phyloP scores from a whole-genome alignment of 1,140 invertebrate genomes.

The Pseudomyrmex flavicornis region DNA sequence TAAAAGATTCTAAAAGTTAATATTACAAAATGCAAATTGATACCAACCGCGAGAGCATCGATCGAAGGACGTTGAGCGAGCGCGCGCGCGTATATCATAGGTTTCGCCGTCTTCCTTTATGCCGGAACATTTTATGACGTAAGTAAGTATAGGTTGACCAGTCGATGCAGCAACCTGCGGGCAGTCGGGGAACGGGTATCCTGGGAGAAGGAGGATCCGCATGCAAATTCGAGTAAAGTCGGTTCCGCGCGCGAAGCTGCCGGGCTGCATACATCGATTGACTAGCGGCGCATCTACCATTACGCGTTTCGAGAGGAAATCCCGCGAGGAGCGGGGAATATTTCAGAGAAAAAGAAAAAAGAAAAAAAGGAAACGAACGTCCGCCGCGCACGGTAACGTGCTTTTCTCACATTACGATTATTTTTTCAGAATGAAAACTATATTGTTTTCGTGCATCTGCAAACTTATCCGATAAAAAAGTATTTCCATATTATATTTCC shows the following conservation, averaged over 20 bases:
- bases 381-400: not conserved
- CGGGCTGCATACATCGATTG: slow-evolving; percentile 57
- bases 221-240: slow-evolving; percentile 71
- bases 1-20: slow-evolving; percentile 44
- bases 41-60: slow-evolving; percentile 35
- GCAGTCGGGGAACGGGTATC: slow-evolving; percentile 48
- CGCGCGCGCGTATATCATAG: slow-evolving; percentile 27
- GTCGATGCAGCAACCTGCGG: slow-evolving; percentile 57
- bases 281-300: slow-evolving; percentile 41
- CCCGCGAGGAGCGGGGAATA: slow-evolving; percentile 16
- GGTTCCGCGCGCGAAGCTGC: slow-evolving; percentile 44
- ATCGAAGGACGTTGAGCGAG: slow-evolving; percentile 20
- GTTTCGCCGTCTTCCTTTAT: slow-evolving; percentile 42
- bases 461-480: too few species aligned
- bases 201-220: slow-evolving; percentile 63
- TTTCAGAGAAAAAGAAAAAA: not conserved
- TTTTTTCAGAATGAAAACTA: not conserved
- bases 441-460: slow-evolving; percentile 1
- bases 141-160: slow-evolving; percentile 61
- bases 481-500: too few species aligned
- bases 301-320: slow-evolving; percentile 53
- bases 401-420: slow-evolving; percentile 28
- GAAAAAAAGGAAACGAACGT: not conserved
- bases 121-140: slow-evolving; percentile 57
- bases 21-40: slow-evolving; percentile 57